phyloP scores from a whole-genome alignment of 2,797 vertebrate species.

The Taeniopygia guttata region DNA sequence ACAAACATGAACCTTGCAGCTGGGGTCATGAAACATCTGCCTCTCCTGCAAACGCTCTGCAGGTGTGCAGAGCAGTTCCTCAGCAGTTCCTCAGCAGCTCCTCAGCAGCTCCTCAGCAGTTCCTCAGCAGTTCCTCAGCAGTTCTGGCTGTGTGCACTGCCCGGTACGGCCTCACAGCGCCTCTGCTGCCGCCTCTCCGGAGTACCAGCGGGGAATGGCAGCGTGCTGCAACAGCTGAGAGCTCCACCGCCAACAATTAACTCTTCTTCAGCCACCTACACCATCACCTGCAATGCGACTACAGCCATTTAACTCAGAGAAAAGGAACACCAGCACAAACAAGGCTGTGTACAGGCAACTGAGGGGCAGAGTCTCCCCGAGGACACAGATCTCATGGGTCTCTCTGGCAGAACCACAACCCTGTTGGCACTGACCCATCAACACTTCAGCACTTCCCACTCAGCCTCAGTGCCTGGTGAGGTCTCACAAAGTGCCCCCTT shows the following conservation, averaged over 20 bases:
- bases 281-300: background rate
- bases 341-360: accelerated
- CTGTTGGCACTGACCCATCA: background rate
- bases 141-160: accelerated
- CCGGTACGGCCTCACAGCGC: accelerated
- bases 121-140: background rate
- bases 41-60: background rate
- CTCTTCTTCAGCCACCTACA: background rate
- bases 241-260: background rate
- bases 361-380: background rate
- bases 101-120: background rate
- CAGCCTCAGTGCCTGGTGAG: background rate
- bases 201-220: background rate
- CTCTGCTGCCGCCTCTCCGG: background rate
- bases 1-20: background rate
- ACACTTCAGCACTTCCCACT: background rate
- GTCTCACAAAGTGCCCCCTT: background rate
- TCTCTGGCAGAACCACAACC: background rate
- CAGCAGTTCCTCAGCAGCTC: background rate
- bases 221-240: accelerated
- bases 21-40: background rate
- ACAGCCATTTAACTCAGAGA: background rate
- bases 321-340: background rate
- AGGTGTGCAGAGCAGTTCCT: background rate
- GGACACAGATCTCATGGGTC: background rate